phyloP scores from a whole-genome alignment of 2,797 vertebrate species.

The Neomorphus geoffroyi region DNA sequence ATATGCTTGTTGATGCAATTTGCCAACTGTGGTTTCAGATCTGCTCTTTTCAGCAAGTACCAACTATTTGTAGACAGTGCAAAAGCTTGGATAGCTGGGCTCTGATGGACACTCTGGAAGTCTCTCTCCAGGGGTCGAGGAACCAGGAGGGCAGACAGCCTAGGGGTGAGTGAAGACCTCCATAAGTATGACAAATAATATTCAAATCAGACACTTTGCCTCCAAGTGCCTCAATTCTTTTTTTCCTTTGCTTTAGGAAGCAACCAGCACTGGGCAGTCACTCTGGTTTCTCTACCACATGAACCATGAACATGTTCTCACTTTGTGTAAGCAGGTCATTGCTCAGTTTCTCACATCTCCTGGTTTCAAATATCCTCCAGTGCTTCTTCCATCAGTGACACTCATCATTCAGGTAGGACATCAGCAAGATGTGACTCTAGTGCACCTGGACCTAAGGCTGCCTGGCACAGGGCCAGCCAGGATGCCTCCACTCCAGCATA shows the following conservation, averaged over 20 bases:
- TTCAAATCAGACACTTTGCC: neutral
- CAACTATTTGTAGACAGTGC: conserved; percentile 48
- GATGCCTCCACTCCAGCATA: accelerated
- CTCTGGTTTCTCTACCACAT: neutral
- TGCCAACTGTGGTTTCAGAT: conserved; percentile 68
- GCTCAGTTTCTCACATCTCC: neutral
- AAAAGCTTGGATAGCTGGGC: neutral
- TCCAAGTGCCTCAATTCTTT: neutral
- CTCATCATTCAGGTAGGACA: neutral
- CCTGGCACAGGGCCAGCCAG: neutral
- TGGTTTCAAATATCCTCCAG: neutral
- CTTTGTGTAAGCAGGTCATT: neutral
- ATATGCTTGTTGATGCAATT: conserved; percentile 69
- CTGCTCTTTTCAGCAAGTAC: conserved; percentile 65
- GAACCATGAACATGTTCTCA: accelerated
- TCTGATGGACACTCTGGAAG: neutral
- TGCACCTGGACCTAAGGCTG: neutral
- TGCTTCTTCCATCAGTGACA: accelerated
- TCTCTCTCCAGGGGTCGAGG: neutral
- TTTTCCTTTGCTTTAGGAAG: neutral
- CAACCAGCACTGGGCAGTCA: accelerated
- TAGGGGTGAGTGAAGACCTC: neutral
- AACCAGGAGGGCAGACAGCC: neutral
- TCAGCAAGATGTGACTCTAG: accelerated
- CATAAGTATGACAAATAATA: neutral